A percentile compares a stretch with the other conserved stretches of the same genome.
phyloP scores from a whole-genome alignment of 2,797 vertebrate genomes.

The Adrianichthys oophorus region DNA sequence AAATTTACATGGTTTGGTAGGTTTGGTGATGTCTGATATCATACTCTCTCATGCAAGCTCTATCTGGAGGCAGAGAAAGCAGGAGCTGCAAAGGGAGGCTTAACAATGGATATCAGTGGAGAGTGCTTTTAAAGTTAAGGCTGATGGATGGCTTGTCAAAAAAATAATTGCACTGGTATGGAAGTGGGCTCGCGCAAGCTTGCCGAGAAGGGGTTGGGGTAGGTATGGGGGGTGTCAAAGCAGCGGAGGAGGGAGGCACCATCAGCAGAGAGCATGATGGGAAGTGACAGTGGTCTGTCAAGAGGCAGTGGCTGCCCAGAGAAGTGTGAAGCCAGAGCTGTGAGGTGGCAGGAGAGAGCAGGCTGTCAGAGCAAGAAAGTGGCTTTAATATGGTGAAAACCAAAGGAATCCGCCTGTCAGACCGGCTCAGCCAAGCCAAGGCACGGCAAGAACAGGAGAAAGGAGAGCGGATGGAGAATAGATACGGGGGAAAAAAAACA shows the following conservation, averaged over 20 bases:
- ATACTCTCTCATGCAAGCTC: conserved; percentile 99
- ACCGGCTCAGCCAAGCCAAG: conserved; percentile 95
- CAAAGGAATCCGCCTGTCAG: conserved; percentile 99
- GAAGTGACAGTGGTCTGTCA: conserved; percentile 99
- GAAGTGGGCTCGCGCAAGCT: conserved; percentile 95
- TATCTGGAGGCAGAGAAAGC: conserved; percentile 78
- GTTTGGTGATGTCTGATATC: conserved; percentile 99
- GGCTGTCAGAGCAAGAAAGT: conserved; percentile 99
- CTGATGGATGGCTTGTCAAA: conserved; percentile 99
- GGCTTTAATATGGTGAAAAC: conserved; percentile 99
- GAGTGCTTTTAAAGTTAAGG: conserved; percentile 99
- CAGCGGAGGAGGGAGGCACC: conserved; percentile 82
- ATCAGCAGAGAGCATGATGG: conserved; percentile 99
- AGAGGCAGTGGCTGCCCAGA: conserved; percentile 99
- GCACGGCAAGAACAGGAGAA: conserved; percentile 83
- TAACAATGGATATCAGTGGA: conserved; percentile 99
- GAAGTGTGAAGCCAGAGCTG: conserved; percentile 99
- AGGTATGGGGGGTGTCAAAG: conserved; percentile 80
- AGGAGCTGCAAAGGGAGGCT: conserved; percentile 86
- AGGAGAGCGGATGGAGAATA: conserved; percentile 60
- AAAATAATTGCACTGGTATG: conserved; percentile 99
- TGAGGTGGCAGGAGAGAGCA: conserved; percentile 99
- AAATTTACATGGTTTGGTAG: conserved; percentile 99
- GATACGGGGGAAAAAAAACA: conserved; percentile 64
- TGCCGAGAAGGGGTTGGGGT: conserved; percentile 75